Evolutionary conservation across 1,140 invertebrate species (phyloP).

Genomic region (Magallana ariakensis): DNA sequence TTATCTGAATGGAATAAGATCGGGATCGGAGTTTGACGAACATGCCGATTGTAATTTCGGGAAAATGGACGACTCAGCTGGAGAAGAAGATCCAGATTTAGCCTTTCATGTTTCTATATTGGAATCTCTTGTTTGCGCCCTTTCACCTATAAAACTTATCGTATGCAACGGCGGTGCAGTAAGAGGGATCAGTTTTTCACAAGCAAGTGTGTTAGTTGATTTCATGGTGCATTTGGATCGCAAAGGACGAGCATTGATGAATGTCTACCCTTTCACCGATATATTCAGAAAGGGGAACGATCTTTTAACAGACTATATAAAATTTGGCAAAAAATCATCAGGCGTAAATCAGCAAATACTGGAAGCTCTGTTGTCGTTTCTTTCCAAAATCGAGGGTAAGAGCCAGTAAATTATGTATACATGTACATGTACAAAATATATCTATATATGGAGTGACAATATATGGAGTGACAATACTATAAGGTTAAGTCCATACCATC

Average conservation of each 20-base stretch:
- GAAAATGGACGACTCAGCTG: not conserved
- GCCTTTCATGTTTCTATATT: not conserved
- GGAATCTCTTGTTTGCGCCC: not conserved
- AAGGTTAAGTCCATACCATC: no score
- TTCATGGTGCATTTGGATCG: not conserved
- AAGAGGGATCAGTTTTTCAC: not conserved
- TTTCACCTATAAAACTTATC: not conserved
- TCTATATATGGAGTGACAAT: no score
- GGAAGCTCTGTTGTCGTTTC: constrained; percentile 3
- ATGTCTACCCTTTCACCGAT: not conserved
- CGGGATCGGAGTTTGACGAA: no score
- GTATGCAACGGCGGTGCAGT: not conserved
- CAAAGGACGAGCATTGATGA: not conserved
- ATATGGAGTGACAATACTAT: no score
- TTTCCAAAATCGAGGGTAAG: not conserved
- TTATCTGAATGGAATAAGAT: no score
- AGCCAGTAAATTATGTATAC: not conserved
- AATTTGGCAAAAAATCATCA: not conserved
- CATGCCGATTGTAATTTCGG: no score
- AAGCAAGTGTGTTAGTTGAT: not conserved
- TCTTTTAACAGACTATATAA: not conserved
- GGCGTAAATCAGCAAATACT: not conserved
- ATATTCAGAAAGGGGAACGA: not conserved
- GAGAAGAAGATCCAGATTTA: not conserved
- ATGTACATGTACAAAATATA: no score